Evolutionary conservation across 2,113 vertebrate genomes (phyloP).

Genomic region (Nestor notabilis): DNA sequence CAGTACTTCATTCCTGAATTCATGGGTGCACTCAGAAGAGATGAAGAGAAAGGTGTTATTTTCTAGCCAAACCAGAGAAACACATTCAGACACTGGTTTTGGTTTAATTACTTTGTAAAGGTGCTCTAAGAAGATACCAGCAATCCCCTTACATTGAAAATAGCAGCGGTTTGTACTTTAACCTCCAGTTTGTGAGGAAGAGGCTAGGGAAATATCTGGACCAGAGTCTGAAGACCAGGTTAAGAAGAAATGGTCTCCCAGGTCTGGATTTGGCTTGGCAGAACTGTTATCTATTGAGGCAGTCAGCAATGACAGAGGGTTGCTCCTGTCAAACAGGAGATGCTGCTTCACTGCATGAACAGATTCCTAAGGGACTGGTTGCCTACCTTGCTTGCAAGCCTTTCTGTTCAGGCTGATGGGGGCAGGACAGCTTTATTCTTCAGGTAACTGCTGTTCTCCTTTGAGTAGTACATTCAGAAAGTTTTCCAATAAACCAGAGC

Average conservation of each 20-base stretch:
- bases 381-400: not conserved
- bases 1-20: not conserved
- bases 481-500: not conserved
- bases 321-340: not conserved
- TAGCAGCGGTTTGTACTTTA: not conserved
- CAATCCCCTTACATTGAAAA: not conserved
- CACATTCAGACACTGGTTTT: conserved; percentile 18
- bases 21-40: not conserved
- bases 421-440: not conserved
- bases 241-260: not conserved
- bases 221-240: not conserved
- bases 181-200: not conserved
- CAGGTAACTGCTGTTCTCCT: not conserved
- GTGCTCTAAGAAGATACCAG: not conserved
- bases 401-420: not conserved
- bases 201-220: not conserved
- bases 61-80: conserved; percentile 20
- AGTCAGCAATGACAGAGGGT: not conserved
- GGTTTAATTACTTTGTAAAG: conserved; percentile 4
- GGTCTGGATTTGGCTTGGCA: conserved; percentile 6
- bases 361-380: not conserved
- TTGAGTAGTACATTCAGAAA: conserved; percentile 49
- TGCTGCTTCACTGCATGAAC: not conserved
- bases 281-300: not conserved
- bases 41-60: not conserved